Percentiles rank a stretch among this genome's conserved stretches.
Conservation (phyloP, 2,113 vertebrate species). For the Sterna hirundo region DNA sequence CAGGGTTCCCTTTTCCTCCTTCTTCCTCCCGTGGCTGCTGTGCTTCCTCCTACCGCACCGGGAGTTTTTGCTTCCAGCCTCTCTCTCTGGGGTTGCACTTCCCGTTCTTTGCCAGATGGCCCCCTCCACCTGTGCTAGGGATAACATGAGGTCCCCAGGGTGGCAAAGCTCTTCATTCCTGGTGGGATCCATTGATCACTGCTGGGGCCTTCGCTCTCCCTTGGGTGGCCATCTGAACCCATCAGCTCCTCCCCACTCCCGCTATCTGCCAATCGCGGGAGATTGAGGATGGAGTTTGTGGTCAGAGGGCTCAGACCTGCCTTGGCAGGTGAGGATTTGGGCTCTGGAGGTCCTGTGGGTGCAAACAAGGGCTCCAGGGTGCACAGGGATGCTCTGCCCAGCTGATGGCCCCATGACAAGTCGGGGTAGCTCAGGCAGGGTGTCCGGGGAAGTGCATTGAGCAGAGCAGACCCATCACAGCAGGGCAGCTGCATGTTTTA, state of each 20-base stretch:
- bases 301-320: not conserved
- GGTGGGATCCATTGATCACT: rapidly evolving
- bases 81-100: not conserved
- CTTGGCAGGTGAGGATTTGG: not conserved
- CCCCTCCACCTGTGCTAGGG: not conserved
- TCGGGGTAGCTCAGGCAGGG: not conserved
- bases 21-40: not conserved
- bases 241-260: not conserved
- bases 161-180: not conserved
- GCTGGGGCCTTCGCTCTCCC: not conserved
- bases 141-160: not conserved
- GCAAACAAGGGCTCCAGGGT: not conserved
- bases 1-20: not conserved
- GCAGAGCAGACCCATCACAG: not conserved
- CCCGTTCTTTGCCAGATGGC: not conserved
- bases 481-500: not conserved
- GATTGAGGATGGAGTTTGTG: not conserved
- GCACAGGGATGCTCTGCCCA: not conserved
- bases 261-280: not conserved
- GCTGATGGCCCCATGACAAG: not conserved
- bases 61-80: not conserved
- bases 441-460: not conserved
- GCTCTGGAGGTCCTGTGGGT: not conserved
- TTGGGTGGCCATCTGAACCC: not conserved
- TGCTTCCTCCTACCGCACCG: not conserved